Percentiles rank a stretch among this genome's conserved stretches.
These are phyloP conservation scores for Hypolimnas misippus DNA, from an alignment of 2,888 invertebrate species.

Conservation along the genomic window DNA sequence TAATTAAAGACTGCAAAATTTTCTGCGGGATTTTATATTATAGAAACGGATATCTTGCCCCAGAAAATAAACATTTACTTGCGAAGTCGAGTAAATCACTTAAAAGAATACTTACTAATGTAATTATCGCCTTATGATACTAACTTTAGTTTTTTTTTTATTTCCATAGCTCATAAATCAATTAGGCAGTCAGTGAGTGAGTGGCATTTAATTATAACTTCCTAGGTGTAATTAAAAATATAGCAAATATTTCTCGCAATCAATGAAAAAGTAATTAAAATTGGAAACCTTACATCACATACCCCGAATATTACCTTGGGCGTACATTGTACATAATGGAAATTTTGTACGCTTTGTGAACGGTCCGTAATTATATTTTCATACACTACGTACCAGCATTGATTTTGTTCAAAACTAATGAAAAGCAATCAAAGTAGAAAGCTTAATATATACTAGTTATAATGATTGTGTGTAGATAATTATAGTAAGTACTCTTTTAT, in stretches of 20 bases:
- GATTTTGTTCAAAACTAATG: background rate
- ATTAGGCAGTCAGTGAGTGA: no score
- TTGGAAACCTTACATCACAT: constrained; percentile 18
- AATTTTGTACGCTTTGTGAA: constrained; percentile 22
- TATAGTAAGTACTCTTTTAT: no score
- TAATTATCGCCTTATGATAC: no score
- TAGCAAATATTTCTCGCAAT: constrained; percentile 23
- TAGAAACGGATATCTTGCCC: no score
- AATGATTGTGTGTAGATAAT: no score
- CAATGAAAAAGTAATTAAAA: constrained; percentile 27
- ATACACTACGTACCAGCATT: constrained; percentile 9
- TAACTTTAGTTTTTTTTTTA: no score
- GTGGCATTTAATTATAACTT: background rate
- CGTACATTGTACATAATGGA: constrained; percentile 13
- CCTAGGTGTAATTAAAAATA: constrained; percentile 18
- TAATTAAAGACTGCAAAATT: no score
- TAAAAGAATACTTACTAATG: no score
- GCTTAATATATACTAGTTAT: background rate
- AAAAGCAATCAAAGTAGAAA: background rate
- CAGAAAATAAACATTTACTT: no score
- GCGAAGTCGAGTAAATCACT: no score
- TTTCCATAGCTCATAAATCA: no score
- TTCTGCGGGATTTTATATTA: no score
- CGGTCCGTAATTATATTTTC: constrained; percentile 23
- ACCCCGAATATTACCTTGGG: constrained; percentile 8